Evolutionary conservation across 2,113 vertebrate genomes (phyloP), one percentile per base, ranked within the genome.

Genomic region (Pluvianellus socialis): DNA sequence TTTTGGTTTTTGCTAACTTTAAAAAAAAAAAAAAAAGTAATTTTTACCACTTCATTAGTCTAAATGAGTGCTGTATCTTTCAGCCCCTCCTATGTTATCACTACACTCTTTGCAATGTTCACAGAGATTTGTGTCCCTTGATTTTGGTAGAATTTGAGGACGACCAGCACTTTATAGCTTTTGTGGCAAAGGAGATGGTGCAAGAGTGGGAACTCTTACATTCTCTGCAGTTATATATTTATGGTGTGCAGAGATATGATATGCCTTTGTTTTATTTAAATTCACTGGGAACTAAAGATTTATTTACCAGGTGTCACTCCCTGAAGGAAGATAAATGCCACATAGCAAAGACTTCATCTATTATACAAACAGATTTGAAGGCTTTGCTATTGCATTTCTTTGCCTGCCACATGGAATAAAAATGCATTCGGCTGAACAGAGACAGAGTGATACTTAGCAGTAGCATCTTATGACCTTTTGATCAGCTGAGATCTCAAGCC

Each of bases 401-500:
- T 68, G 86, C 40, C 76, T 91, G 72, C 49, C 89, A 27, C 71
- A 53, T 5, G 30, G 35, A 87, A 49, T 45, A 40, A 79, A 94
- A 94, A 65, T 45, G 83, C 88, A 76, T 91, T 70, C 0, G 22
- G 72, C 73, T 94, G 65, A 91, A 42, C 44, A 68, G 61, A 89
- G 47, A 21, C 23, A n/a, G 74, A 88, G 40, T 72, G 68, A 92
- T 96, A 45, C 88, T 96, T 92, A 91, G 70, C 12, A 1, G 65
- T 50, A 94, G 49, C 88, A 85, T 94, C 94, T 94, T 91, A 72
- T 79, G 95, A 96, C 95, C 95, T 97, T 96, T 94, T 93, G 95
- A 95, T 96, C 96, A 94, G 90, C 83, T 93, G 90, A 95, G 61
- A 92, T 94, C 96, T 96, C 95, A 88, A 94, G 83, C 86, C 83